A percentile compares a stretch with the other conserved stretches of the same genome.
phyloP scores from a whole-genome alignment of 2,797 vertebrate species.

The Pangasius larnaudii region DNA sequence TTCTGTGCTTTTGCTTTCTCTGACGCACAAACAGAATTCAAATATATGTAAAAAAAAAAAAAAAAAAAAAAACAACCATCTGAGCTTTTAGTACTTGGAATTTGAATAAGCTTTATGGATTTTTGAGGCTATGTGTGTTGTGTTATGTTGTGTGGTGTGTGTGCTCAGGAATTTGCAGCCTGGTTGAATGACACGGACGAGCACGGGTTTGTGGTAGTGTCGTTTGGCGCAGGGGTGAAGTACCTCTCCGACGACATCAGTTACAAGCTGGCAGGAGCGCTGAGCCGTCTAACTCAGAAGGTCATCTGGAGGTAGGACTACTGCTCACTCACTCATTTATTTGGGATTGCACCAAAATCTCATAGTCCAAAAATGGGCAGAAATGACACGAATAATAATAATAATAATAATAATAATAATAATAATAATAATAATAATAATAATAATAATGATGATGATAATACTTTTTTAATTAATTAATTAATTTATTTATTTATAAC shows the following conservation, averaged over 20 bases:
- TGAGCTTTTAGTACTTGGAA: not conserved
- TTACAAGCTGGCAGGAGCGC: constrained; percentile 88
- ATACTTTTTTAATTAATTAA: too few relatives aligned
- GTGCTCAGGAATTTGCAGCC: constrained; percentile 83
- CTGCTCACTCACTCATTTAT: not conserved
- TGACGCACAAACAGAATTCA: constrained; percentile 1
- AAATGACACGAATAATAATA: too few relatives aligned
- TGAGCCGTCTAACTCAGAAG: constrained; percentile 88
- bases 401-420: too few relatives aligned
- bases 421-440: too few relatives aligned
- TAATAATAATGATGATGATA: too few relatives aligned
- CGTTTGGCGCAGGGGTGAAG: constrained; percentile 96
- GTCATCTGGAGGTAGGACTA: constrained; percentile 92
- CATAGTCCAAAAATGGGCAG: too few relatives aligned
- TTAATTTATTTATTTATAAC: too few relatives aligned
- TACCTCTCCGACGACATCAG: constrained; percentile 95
- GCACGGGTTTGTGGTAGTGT: constrained; percentile 95
- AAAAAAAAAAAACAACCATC: not conserved
- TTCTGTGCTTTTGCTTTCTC: not conserved
- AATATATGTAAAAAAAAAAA: not conserved
- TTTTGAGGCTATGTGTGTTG: not conserved
- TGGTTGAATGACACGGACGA: constrained; percentile 89
- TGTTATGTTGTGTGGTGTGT: constrained; percentile 17
- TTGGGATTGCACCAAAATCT: not conserved
- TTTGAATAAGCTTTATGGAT: not conserved